Conservation (phyloP, 1,140 invertebrate species). For the Penaeus japonicus region DNA sequence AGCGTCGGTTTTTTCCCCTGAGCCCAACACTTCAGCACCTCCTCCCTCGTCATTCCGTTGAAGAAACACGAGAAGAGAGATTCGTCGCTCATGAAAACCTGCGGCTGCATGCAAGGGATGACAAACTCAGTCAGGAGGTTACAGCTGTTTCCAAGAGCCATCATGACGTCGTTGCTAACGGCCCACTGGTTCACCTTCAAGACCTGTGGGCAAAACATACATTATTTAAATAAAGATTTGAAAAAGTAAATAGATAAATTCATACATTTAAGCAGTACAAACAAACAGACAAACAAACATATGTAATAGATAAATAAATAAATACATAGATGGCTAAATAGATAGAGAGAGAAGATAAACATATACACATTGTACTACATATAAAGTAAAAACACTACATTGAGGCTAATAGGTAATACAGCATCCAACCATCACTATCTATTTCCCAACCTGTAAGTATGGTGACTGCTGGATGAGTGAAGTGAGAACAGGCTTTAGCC, state of each 20-base stretch:
- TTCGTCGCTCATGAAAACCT: slow-evolving; percentile 49
- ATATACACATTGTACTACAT: no score
- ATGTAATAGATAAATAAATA: no score
- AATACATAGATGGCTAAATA: no score
- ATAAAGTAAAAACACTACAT: no score
- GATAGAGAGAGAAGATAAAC: no score
- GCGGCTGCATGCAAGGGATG: slow-evolving; percentile 43
- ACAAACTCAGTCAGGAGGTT: slow-evolving; percentile 27
- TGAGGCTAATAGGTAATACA: no score
- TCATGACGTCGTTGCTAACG: slow-evolving; percentile 45
- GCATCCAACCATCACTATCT: not conserved
- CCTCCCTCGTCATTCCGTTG: slow-evolving; percentile 36
- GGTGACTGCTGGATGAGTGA: slow-evolving; percentile 37
- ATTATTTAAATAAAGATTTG: not conserved
- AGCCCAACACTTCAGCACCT: slow-evolving; percentile 25
- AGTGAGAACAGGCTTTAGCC: slow-evolving; percentile 36
- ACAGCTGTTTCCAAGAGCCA: slow-evolving; percentile 29
- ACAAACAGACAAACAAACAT: no score
- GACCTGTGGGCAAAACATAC: slow-evolving; percentile 3
- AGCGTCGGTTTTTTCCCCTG: slow-evolving; percentile 14
- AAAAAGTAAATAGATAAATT: not conserved
- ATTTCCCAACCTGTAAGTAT: slow-evolving; percentile 23
- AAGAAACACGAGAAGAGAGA: slow-evolving; percentile 38
- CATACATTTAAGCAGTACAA: no score
- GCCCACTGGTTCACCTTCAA: slow-evolving; percentile 47